phyloP scores from a whole-genome alignment of 2,797 vertebrate genomes.

The Dendrocincla tyrannina region DNA sequence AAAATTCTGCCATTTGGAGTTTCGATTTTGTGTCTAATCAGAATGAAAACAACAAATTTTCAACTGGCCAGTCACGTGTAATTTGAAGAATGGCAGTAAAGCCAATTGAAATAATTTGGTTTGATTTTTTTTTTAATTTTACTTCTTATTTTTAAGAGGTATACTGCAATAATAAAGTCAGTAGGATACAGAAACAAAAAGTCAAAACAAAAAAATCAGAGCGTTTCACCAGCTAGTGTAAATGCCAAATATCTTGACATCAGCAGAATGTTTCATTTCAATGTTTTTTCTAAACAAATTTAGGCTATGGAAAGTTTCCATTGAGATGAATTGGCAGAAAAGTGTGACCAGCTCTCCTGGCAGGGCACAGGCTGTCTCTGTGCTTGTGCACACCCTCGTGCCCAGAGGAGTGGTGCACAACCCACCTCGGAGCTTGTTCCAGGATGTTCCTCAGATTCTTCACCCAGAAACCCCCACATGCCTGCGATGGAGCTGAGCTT shows the following conservation, averaged over 20 bases:
- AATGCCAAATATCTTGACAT: slow-evolving; percentile 57
- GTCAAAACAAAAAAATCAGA: slow-evolving; percentile 46
- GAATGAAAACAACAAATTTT: neutral
- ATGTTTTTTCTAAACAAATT: slow-evolving; percentile 51
- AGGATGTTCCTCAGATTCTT: neutral
- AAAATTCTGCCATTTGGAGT: neutral
- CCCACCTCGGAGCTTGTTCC: neutral
- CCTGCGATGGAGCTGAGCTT: neutral
- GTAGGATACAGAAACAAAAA: slow-evolving; percentile 58
- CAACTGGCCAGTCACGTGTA: neutral
- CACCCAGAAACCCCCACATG: neutral
- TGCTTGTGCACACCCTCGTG: neutral
- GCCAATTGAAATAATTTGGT: neutral
- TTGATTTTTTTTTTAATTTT: neutral
- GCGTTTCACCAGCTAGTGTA: slow-evolving; percentile 8
- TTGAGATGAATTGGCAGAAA: slow-evolving; percentile 32
- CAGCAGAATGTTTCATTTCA: slow-evolving; percentile 51
- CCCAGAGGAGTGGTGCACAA: neutral
- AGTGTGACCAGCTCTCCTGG: neutral
- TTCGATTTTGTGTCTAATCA: neutral
- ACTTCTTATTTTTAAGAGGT: slow-evolving; percentile 36
- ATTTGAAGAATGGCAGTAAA: neutral
- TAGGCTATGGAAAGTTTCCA: slow-evolving; percentile 44
- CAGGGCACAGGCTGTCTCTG: neutral
- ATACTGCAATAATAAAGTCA: slow-evolving; percentile 40